These are phyloP conservation scores for Protodeltote pygarga DNA, from an alignment of 2,888 invertebrate genomes.

Conservation along the genomic window DNA sequence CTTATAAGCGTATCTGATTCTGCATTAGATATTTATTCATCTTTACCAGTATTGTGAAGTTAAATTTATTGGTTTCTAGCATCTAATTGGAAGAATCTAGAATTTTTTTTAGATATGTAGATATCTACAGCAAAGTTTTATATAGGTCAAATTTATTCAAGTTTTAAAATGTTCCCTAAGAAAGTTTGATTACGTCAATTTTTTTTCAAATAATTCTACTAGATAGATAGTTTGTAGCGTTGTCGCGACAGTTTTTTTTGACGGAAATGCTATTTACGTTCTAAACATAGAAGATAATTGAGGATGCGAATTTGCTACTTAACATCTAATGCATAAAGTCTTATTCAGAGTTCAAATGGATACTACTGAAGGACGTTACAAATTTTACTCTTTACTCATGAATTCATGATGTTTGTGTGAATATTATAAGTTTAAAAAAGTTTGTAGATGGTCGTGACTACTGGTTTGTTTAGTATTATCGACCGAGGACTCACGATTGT, in stretches of 20 bases:
- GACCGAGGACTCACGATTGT: conserved; percentile 26
- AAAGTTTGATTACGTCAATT: conserved; percentile 15
- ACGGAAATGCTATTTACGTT: conserved; percentile 20
- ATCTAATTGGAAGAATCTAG: conserved; percentile 9
- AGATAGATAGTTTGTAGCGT: conserved; percentile 2
- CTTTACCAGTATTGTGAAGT: conserved; percentile 30
- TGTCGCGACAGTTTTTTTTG: conserved; percentile 5
- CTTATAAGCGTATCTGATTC: conserved; percentile 25
- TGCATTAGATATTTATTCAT: conserved; percentile 23
- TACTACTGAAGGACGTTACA: conserved; percentile 41
- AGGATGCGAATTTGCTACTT: conserved; percentile 16
- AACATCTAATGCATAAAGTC: conserved; percentile 18
- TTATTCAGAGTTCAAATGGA: conserved; percentile 28
- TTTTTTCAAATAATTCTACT: conserved; percentile 5
- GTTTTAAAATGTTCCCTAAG: no score
- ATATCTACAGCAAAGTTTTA: no score
- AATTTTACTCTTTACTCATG: conserved; percentile 45
- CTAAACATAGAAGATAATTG: conserved; percentile 12
- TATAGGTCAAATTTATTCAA: no score
- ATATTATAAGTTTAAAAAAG: conserved; percentile 51
- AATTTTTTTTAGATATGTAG: no score
- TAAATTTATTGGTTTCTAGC: conserved; percentile 17
- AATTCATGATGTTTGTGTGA: conserved; percentile 45
- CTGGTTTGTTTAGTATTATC: conserved; percentile 35
- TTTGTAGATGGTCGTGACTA: conserved; percentile 49